A percentile compares a stretch with the other conserved stretches of the same genome.
Evolutionary conservation across 2,113 vertebrate genomes (phyloP).

Genomic region (Podarcis raffonei): DNA sequence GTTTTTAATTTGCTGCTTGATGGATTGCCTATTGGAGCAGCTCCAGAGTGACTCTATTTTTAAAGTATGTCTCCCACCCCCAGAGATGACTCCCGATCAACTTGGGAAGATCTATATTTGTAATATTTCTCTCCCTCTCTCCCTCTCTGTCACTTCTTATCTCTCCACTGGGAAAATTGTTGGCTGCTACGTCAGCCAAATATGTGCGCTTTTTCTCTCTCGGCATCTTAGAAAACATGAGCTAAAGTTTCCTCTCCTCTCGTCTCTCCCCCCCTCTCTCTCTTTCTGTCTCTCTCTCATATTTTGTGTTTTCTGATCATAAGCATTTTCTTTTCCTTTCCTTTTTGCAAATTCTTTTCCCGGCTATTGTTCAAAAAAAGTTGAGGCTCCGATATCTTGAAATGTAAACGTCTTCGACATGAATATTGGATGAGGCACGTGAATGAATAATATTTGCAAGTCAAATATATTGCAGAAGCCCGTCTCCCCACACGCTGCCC

Average conservation of each 20-base stretch:
- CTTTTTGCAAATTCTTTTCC: rapidly evolving
- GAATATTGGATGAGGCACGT: background rate
- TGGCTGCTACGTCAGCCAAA: conserved; percentile 23
- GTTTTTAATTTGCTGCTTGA: conserved; percentile 35
- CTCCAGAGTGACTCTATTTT: conserved; percentile 71
- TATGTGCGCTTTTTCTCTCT: rapidly evolving
- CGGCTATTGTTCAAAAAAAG: rapidly evolving
- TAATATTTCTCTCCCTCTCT: conserved; percentile 19
- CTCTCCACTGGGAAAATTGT: conserved; percentile 53
- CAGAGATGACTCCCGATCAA: background rate
- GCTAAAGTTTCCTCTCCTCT: background rate
- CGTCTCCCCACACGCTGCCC: background rate
- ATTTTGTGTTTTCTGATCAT: background rate
- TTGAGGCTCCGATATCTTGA: background rate
- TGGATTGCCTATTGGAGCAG: conserved; percentile 51
- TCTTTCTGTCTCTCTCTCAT: too few species aligned
- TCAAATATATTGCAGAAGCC: background rate
- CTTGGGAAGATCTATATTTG: conserved; percentile 47
- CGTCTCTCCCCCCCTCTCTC: background rate
- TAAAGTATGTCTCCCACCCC: conserved; percentile 71
- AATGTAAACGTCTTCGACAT: background rate
- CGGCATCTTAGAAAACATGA: rapidly evolving
- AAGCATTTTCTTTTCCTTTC: rapidly evolving
- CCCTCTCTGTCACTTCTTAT: conserved; percentile 22
- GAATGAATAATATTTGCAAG: background rate